Conservation (phyloP, 92 coral and sea anemone species). For the Porites divaricata region DNA sequence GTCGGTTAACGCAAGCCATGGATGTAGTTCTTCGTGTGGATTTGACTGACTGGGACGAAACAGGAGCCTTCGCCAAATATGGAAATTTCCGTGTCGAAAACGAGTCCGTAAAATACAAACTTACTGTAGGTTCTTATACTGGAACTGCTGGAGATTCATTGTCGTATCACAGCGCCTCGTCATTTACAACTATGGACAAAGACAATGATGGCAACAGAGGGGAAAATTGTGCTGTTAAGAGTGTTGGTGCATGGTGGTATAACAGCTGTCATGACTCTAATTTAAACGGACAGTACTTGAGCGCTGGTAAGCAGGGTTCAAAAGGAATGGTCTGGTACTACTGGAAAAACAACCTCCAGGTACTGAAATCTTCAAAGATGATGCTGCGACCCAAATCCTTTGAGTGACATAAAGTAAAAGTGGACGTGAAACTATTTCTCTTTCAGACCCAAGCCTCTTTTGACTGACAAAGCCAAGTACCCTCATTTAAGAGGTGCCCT, state of each 20-base stretch:
- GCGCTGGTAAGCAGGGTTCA: slow-evolving; percentile 25
- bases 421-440: background rate
- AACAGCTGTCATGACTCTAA: slow-evolving; percentile 57
- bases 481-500: too few relatives aligned
- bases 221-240: slow-evolving; percentile 53
- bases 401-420: background rate
- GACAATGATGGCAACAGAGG: slow-evolving; percentile 46
- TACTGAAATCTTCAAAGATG: slow-evolving; percentile 53
- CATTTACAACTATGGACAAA: slow-evolving; percentile 45
- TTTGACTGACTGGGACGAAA: slow-evolving; percentile 63
- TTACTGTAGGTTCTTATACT: slow-evolving; percentile 34
- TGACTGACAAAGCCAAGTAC: too few relatives aligned
- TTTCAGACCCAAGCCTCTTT: too few relatives aligned
- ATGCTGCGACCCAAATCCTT: slow-evolving; percentile 44
- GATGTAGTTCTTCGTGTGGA: slow-evolving; percentile 59
- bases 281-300: slow-evolving; percentile 55
- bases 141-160: slow-evolving; percentile 68
- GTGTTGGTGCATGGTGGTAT: slow-evolving; percentile 72
- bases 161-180: slow-evolving; percentile 51
- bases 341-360: slow-evolving; percentile 51
- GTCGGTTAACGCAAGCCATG: slow-evolving; percentile 41
- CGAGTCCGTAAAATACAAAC: slow-evolving; percentile 45
- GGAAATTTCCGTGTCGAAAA: slow-evolving; percentile 34
- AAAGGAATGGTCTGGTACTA: slow-evolving; percentile 61
- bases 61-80: slow-evolving; percentile 52